A percentile compares a stretch with the other conserved stretches of the same genome.
Conservation (phyloP, 2,113 vertebrate species). For the Erythrolamprus reginae region DNA sequence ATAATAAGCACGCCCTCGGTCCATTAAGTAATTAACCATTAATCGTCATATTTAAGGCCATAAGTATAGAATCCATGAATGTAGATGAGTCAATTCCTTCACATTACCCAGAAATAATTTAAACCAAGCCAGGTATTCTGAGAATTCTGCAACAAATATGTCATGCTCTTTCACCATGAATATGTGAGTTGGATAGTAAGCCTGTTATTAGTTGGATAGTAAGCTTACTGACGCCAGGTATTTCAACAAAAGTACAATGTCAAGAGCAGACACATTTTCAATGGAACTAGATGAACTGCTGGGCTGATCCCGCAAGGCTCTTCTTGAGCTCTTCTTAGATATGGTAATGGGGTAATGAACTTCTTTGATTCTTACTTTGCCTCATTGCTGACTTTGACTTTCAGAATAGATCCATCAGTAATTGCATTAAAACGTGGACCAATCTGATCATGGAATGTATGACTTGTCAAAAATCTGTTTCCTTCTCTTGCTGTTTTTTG, state of each 20-base stretch:
- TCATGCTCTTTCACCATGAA: neutral
- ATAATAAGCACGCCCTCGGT: neutral
- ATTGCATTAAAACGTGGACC: neutral
- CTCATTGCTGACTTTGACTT: neutral
- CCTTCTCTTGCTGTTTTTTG: neutral
- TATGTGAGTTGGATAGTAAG: neutral
- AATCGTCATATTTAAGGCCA: neutral
- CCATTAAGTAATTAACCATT: neutral
- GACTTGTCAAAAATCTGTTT: neutral
- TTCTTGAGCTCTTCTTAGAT: neutral
- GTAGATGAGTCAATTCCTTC: neutral
- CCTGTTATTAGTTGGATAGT: neutral
- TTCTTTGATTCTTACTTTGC: neutral
- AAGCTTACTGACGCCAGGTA: neutral
- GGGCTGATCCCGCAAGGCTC: neutral
- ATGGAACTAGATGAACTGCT: neutral
- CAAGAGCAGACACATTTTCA: neutral
- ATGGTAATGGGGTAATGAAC: neutral
- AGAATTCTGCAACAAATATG: neutral
- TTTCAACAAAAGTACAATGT: neutral
- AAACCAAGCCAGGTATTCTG: neutral
- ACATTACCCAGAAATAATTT: neutral
- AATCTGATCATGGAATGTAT: neutral
- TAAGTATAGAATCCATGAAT: neutral
- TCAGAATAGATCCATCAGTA: neutral